A percentile compares a stretch with the other conserved stretches of the same genome.
Conservation (phyloP, 1,140 invertebrate genomes). For the Drosophila teissieri region DNA sequence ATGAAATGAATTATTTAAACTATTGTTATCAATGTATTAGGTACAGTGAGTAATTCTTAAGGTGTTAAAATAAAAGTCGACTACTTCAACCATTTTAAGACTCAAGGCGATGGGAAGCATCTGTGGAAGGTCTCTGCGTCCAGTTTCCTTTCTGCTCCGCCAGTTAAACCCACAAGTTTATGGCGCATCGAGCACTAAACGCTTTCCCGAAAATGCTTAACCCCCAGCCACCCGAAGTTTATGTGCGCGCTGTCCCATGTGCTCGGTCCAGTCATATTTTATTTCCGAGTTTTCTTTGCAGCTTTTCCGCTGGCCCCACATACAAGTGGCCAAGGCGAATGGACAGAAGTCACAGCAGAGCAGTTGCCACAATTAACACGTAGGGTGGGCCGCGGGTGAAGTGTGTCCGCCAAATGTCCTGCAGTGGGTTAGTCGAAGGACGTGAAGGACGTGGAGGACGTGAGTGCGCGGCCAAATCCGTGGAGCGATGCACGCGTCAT, state of each 20-base stretch:
- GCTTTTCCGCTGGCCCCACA: conserved; percentile 26
- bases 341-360: conserved; percentile 47
- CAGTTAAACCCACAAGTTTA: conserved; percentile 48
- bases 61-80: background rate
- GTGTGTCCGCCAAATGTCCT: conserved; percentile 4
- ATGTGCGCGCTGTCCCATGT: conserved; percentile 43
- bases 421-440: conserved; percentile 16
- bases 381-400: background rate
- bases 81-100: background rate
- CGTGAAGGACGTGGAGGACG: conserved; percentile 59
- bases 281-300: conserved; percentile 35
- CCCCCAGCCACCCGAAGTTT: conserved; percentile 15
- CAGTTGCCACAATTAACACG: conserved; percentile 55
- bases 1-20: too few species aligned
- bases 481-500: conserved; percentile 53
- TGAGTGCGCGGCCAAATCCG: conserved; percentile 56
- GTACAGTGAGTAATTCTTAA: too few species aligned
- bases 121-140: background rate
- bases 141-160: conserved; percentile 3
- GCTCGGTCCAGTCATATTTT: conserved; percentile 46
- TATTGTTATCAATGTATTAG: too few species aligned
- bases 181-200: conserved; percentile 52
- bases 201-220: conserved; percentile 23
- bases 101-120: background rate
- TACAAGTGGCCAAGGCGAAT: conserved; percentile 30